Percentiles rank a stretch among this genome's conserved stretches.
These are phyloP conservation scores for Intellagama lesueurii DNA, from an alignment of 2,797 vertebrate species.

Conservation along the genomic window DNA sequence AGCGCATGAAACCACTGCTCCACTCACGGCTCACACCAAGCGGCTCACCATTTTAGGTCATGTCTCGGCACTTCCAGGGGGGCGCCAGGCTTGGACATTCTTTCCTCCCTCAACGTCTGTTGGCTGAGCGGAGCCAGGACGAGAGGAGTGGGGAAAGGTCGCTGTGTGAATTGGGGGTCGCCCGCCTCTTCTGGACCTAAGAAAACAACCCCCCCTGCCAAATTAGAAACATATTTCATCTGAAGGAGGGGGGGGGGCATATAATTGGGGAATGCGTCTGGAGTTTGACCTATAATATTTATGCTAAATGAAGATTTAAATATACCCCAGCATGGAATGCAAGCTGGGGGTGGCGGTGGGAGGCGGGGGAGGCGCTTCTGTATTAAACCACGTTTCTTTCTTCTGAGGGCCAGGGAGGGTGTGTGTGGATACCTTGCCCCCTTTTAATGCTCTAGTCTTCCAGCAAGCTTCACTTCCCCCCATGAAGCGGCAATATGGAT, in stretches of 20 bases:
- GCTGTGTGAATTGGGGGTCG: neutral
- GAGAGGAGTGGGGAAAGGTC: too few relatives aligned
- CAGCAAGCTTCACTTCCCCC: neutral
- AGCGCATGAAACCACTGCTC: too few relatives aligned
- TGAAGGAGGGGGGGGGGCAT: slow-evolving; percentile 66
- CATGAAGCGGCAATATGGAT: neutral
- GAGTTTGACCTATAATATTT: slow-evolving; percentile 76
- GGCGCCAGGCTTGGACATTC: neutral
- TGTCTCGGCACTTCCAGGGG: neutral
- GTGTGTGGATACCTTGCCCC: neutral
- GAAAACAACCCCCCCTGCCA: slow-evolving; percentile 77
- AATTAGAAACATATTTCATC: slow-evolving; percentile 79
- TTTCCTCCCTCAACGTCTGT: too few relatives aligned
- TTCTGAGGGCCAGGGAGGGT: neutral
- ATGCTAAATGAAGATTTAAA: slow-evolving; percentile 71
- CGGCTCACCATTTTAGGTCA: too few relatives aligned
- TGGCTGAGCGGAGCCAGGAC: too few relatives aligned
- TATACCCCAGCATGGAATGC: slow-evolving; percentile 68
- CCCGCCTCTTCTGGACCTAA: slow-evolving; percentile 64
- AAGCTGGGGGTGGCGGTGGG: slow-evolving; percentile 12
- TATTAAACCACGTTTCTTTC: slow-evolving; percentile 13
- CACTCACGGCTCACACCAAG: too few relatives aligned
- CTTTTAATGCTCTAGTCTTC: slow-evolving; percentile 60
- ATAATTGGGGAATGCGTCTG: slow-evolving; percentile 77
- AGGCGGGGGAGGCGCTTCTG: slow-evolving; percentile 59